A percentile compares a stretch with the other conserved stretches of the same genome.
Conservation (phyloP, 2,113 vertebrate genomes). For the Onychostoma macrolepis region DNA sequence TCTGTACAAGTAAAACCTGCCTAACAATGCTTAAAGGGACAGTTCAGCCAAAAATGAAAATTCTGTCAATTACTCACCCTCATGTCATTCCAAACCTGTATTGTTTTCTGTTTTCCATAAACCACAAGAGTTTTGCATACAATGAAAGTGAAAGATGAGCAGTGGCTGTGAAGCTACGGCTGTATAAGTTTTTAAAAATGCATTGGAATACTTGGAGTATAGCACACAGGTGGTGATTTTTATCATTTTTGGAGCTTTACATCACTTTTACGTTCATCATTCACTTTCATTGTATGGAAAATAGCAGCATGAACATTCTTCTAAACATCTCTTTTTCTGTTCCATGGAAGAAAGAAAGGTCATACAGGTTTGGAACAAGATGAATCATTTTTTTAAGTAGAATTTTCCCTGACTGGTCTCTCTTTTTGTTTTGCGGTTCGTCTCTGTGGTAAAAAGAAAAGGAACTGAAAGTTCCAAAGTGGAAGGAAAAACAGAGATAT, state of each 20-base stretch:
- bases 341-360: background rate
- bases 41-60: background rate
- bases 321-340: background rate
- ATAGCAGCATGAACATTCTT: background rate
- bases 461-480: slow-evolving; percentile 4
- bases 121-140: background rate
- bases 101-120: background rate
- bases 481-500: slow-evolving; percentile 50
- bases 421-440: background rate
- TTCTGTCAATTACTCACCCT: background rate
- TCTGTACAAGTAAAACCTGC: background rate
- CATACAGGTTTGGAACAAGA: background rate
- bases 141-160: background rate
- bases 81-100: background rate
- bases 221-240: background rate
- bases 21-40: background rate
- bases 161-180: background rate
- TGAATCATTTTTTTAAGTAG: background rate
- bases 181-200: background rate
- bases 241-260: background rate
- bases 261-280: background rate
- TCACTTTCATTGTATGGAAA: background rate
- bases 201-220: background rate
- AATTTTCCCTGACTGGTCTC: background rate
- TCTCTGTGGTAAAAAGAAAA: background rate